These are phyloP conservation scores for Conus canariensis DNA, from an alignment of 2,888 invertebrate genomes.

Conservation along the genomic window DNA sequence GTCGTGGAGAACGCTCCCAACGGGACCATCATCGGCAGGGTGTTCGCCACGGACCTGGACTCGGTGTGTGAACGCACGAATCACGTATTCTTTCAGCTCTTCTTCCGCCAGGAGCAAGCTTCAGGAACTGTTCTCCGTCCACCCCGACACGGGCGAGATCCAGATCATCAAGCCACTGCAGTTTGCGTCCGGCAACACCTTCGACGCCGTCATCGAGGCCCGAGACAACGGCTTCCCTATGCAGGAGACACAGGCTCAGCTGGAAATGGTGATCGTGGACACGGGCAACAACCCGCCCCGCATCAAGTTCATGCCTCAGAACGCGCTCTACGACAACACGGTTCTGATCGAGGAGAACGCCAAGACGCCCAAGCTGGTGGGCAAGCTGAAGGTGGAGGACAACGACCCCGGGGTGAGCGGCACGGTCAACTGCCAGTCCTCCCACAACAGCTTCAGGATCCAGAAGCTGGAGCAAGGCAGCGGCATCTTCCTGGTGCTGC, in stretches of 20 bases:
- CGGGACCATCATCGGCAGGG: constrained; percentile 73
- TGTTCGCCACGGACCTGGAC: constrained; percentile 92
- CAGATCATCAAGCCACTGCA: constrained; percentile 85
- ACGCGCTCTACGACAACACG: constrained; percentile 83
- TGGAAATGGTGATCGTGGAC: constrained; percentile 82
- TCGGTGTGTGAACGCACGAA: constrained; percentile 87
- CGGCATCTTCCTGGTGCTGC: constrained; percentile 53
- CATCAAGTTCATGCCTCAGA: constrained; percentile 90
- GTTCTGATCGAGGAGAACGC: constrained; percentile 82
- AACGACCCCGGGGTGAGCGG: constrained; percentile 68
- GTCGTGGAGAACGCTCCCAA: constrained; percentile 64
- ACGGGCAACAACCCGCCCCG: constrained; percentile 93
- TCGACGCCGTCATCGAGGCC: constrained; percentile 84
- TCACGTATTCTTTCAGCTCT: constrained; percentile 78
- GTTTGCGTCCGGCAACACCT: constrained; percentile 85
- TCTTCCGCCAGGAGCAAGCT: constrained; percentile 45
- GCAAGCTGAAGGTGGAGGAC: constrained; percentile 88
- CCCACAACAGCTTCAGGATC: constrained; percentile 51
- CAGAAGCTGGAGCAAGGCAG: constrained; percentile 47
- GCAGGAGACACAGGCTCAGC: constrained; percentile 80
- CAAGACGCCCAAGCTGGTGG: constrained; percentile 93
- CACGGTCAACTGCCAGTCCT: constrained; percentile 62
- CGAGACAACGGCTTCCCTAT: constrained; percentile 63
- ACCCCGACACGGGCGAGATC: constrained; percentile 55
- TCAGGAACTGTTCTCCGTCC: constrained; percentile 48